A percentile compares a stretch with the other conserved stretches of the same genome.
Conservation (phyloP, 2,888 invertebrate species). For the Spodoptera littoralis region DNA sequence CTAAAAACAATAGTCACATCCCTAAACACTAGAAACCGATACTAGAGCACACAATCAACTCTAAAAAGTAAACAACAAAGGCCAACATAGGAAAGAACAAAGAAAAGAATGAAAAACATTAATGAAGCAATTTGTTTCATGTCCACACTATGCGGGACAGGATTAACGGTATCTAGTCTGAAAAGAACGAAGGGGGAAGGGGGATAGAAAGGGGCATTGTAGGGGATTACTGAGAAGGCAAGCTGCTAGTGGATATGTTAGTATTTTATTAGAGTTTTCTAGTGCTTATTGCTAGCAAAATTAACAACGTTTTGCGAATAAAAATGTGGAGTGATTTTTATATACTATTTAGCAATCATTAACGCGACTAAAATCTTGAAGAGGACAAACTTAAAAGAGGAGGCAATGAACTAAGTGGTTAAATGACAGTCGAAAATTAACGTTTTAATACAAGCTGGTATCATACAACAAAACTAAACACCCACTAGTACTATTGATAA, state of each 20-base stretch:
- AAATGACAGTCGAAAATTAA: no score
- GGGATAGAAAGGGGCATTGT: slow-evolving; percentile 6
- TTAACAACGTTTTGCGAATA: no score
- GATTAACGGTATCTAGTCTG: slow-evolving; percentile 58
- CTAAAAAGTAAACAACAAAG: slow-evolving; percentile 35
- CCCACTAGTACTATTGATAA: no score
- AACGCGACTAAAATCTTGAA: no score
- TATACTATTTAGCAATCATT: no score
- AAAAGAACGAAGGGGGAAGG: slow-evolving; percentile 45
- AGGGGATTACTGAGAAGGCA: slow-evolving; percentile 16
- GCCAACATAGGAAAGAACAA: slow-evolving; percentile 31
- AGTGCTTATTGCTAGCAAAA: no score
- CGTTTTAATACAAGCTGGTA: no score
- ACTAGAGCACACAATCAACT: slow-evolving; percentile 17
- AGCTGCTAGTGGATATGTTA: neutral
- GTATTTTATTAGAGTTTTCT: no score
- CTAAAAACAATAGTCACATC: slow-evolving; percentile 15
- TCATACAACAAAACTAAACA: no score
- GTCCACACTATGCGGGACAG: slow-evolving; percentile 58
- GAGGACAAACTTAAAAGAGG: no score
- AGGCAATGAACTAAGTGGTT: no score
- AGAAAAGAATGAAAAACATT: slow-evolving; percentile 57
- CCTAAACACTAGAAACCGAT: slow-evolving; percentile 25
- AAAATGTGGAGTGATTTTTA: no score
- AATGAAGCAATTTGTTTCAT: slow-evolving; percentile 64